Base-by-base conservation (phyloP, 2,113 vertebrate genomes). In the Acanthochromis polyacanthus region DNA sequence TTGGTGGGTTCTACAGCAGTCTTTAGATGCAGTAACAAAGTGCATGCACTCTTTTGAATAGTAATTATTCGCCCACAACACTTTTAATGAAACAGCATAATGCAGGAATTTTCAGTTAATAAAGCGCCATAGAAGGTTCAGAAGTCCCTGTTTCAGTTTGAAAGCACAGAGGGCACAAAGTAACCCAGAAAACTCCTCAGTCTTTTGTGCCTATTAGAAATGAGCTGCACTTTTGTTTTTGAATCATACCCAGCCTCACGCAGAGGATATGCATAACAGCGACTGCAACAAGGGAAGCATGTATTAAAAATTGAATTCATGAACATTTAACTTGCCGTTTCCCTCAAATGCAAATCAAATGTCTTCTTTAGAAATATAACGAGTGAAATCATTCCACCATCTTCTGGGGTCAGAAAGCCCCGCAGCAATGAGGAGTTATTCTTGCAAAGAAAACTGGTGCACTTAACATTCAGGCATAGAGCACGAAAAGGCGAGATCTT, bases 61-160 rank as follows among this genome's bases (percentile, higher is more conserved):
- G 43, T 75, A 78, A 75, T 83, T 66, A 73, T 71, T 73, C 15
- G 10, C 61, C 77, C 32, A 4, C 65, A 76, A 16, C 45, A 23
- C 25, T 62, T 82, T 66, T 75, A 82, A 86, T 86, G 72, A 89
- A 86, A 86, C 36, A 28, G 82, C 78, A 86, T 80, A 86, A 87
- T 81, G 64, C 73, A 78, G 43, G 32, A 20, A 51, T 72, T 65
- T 75, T 57, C 28, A 57, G 17, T 79, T 80, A 79, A 67, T 64
- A 75, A 76, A 83, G 68, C 56, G 53, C 68, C 79, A 71, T 53
- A 10, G 46, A 23, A 52, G 63, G 22, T 72, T 80, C 52, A 65
- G 52, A 71, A 74, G 71, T 59, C 22, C 50, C 52, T 36, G 66
- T 62, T 74, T 78, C 19, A 46, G 20, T 82, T 78, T 64, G 61